phyloP scores from a whole-genome alignment of 2,888 invertebrate species.

The Stenolophus ochropezus region DNA sequence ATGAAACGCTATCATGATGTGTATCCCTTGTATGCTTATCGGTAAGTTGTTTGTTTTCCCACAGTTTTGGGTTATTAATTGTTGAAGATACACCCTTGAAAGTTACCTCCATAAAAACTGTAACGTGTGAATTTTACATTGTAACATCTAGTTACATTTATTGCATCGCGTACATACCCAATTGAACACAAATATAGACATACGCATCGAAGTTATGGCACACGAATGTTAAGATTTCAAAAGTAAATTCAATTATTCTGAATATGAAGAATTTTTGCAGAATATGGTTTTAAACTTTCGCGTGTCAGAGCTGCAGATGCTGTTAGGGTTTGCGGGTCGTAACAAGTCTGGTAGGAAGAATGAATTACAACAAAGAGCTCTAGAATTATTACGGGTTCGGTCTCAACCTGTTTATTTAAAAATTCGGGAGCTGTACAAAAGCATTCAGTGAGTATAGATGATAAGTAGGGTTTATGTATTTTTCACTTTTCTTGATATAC shows the following conservation, averaged over 20 bases:
- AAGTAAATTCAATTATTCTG: not conserved
- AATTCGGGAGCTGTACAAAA: conserved; percentile 81
- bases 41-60: conserved; percentile 51
- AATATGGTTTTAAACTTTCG: conserved; percentile 81
- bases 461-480: not conserved
- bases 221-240: conserved; percentile 37
- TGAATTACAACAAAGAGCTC: conserved; percentile 84
- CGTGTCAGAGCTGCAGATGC: conserved; percentile 88
- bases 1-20: conserved; percentile 60
- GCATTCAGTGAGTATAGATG: conserved; percentile 76
- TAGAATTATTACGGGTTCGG: conserved; percentile 81
- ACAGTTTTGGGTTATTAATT: not conserved
- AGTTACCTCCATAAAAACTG: not conserved
- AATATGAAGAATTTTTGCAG: conserved; percentile 67
- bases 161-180: no score
- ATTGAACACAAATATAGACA: conserved; percentile 43
- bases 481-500: not conserved
- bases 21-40: conserved; percentile 54
- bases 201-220: conserved; percentile 59
- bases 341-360: conserved; percentile 87
- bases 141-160: no score
- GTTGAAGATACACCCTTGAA: not conserved
- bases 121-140: not conserved
- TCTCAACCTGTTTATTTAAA: conserved; percentile 79
- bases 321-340: conserved; percentile 86